A percentile compares a stretch with the other conserved stretches of the same genome.
phyloP scores from a whole-genome alignment of 2,113 vertebrate genomes.

The Lonchura striata region DNA sequence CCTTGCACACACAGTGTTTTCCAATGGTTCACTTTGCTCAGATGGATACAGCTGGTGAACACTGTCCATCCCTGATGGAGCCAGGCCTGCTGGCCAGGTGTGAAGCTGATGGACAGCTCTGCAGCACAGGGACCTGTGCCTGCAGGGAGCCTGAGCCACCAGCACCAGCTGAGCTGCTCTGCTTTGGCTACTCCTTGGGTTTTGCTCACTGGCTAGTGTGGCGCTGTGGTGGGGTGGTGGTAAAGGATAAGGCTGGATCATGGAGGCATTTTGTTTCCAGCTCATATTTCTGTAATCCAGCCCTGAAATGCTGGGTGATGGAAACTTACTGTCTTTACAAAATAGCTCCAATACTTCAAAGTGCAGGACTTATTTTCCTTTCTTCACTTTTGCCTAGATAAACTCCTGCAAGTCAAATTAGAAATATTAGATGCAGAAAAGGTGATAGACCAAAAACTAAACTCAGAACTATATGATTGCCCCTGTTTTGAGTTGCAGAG shows the following conservation, averaged over 20 bases:
- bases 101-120: neutral
- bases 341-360: neutral
- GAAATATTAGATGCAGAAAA: neutral
- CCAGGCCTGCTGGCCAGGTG: neutral
- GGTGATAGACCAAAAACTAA: neutral
- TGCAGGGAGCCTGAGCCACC: neutral
- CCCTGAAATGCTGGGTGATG: neutral
- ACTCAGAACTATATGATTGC: neutral
- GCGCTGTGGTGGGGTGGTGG: neutral
- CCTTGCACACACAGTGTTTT: neutral
- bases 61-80: neutral
- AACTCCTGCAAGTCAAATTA: neutral
- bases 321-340: neutral
- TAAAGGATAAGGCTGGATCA: neutral
- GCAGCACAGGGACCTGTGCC: rapidly evolving
- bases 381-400: neutral
- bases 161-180: neutral
- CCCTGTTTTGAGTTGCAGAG: neutral
- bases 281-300: neutral
- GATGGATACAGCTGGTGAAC: neutral
- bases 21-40: neutral
- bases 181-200: neutral
- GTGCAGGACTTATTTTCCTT: neutral
- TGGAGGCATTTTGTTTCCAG: neutral
- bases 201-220: neutral